Percentiles rank a stretch among this genome's conserved stretches.
These are phyloP conservation scores for Drosophila nr. perissopoda DNA, from an alignment of 2,888 invertebrate genomes.

Conservation along the genomic window DNA sequence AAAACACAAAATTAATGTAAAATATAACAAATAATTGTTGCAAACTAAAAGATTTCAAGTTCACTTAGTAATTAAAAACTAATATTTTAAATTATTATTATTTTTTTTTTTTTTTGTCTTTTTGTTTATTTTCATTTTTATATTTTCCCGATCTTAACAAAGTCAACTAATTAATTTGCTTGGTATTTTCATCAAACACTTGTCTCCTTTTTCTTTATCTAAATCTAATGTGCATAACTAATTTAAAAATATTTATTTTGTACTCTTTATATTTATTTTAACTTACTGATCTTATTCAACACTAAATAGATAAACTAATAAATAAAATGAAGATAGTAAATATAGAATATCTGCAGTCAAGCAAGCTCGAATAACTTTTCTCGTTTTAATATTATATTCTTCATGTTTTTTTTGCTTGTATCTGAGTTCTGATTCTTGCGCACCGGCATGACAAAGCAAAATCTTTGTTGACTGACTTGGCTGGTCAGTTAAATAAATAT, in stretches of 20 bases:
- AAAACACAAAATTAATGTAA: background rate
- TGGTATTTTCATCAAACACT: too few relatives aligned
- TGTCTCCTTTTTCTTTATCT: too few relatives aligned
- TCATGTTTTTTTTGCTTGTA: background rate
- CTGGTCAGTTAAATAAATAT: constrained; percentile 26
- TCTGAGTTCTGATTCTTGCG: constrained; percentile 33
- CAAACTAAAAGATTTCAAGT: background rate
- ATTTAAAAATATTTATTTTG: background rate
- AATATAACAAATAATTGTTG: background rate
- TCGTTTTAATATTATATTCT: background rate
- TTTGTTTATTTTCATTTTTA: too few relatives aligned
- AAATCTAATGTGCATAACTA: background rate
- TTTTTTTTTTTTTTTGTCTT: background rate
- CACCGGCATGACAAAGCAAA: constrained; percentile 46
- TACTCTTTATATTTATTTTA: background rate
- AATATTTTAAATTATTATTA: background rate
- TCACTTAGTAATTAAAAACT: background rate
- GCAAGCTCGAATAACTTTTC: background rate
- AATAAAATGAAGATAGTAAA: background rate
- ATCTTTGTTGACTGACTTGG: constrained; percentile 24
- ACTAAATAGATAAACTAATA: background rate
- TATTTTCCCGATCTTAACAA: too few relatives aligned
- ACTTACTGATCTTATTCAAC: background rate
- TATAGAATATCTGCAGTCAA: background rate
- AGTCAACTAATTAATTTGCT: too few relatives aligned